phyloP scores from a whole-genome alignment of 1,140 invertebrate species.

The Cotesia typhae region DNA sequence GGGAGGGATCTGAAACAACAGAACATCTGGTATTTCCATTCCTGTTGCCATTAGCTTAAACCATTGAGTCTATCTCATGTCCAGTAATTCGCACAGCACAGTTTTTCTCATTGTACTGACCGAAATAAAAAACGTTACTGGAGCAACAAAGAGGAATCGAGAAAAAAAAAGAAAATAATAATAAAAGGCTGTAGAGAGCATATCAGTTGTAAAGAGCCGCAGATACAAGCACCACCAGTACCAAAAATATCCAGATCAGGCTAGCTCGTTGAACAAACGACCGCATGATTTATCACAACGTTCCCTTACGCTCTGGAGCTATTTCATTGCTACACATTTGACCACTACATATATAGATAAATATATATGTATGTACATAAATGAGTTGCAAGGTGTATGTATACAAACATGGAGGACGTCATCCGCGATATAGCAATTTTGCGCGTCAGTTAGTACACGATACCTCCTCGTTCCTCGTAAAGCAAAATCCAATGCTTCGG shows the following conservation, averaged over 20 bases:
- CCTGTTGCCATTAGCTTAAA: conserved; percentile 6
- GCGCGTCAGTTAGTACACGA: conserved; percentile 36
- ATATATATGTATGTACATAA: neutral
- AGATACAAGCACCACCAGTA: conserved; percentile 7
- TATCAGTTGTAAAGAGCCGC: conserved; percentile 27
- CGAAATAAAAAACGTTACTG: neutral
- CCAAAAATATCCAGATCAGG: conserved; percentile 28
- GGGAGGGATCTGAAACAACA: neutral
- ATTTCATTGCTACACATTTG: conserved; percentile 15
- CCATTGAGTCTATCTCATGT: conserved; percentile 17
- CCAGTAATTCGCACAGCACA: conserved; percentile 6
- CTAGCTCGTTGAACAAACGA: conserved; percentile 37
- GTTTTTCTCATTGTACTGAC: conserved; percentile 7
- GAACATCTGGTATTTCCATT: neutral
- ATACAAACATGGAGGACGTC: conserved; percentile 10
- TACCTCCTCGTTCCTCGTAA: conserved; percentile 33
- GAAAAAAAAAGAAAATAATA: neutral
- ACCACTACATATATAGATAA: conserved; percentile 13
- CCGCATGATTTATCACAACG: conserved; percentile 38
- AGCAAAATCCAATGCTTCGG: conserved; percentile 34
- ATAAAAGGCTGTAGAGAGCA: neutral
- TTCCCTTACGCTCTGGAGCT: conserved; percentile 26
- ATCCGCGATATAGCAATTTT: conserved; percentile 34
- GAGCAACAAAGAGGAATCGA: conserved; percentile 2
- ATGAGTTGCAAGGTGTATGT: neutral